Conservation (phyloP, 2,888 invertebrate species). For the Bellardia bayeri region DNA sequence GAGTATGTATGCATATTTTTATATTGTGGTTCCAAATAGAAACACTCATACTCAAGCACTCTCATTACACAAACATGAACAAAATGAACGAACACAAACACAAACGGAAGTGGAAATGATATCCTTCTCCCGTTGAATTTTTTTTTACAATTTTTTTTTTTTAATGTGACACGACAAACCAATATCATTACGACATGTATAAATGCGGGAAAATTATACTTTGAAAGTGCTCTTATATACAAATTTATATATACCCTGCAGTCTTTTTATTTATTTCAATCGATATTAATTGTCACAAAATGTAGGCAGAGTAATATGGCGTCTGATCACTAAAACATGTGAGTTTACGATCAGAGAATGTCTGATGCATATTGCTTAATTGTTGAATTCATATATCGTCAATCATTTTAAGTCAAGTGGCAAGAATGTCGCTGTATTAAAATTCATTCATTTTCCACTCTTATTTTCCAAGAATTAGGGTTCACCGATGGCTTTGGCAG, state of each 20-base stretch:
- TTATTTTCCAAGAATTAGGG: too few species aligned
- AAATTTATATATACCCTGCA: background rate
- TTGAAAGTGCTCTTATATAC: background rate
- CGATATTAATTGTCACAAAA: too few species aligned
- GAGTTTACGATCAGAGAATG: too few species aligned
- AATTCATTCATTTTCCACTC: too few species aligned
- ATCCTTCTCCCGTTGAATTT: constrained; percentile 28
- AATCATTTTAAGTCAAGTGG: too few species aligned
- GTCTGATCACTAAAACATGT: too few species aligned
- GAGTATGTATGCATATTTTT: background rate
- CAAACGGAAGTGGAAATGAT: constrained; percentile 29
- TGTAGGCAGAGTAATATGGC: too few species aligned
- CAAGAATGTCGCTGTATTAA: too few species aligned
- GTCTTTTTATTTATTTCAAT: too few species aligned
- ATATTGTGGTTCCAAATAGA: constrained; percentile 9
- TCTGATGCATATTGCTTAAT: too few species aligned
- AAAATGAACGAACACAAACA: background rate
- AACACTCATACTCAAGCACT: background rate
- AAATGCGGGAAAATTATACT: background rate
- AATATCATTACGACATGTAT: constrained; percentile 9
- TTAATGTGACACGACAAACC: constrained; percentile 30
- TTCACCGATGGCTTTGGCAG: too few species aligned
- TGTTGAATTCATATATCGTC: too few species aligned
- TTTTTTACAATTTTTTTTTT: constrained; percentile 8
- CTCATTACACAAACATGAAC: constrained; percentile 12